Conservation (phyloP, 2,888 invertebrate species). For the Scelioninae gen. 2 region DNA sequence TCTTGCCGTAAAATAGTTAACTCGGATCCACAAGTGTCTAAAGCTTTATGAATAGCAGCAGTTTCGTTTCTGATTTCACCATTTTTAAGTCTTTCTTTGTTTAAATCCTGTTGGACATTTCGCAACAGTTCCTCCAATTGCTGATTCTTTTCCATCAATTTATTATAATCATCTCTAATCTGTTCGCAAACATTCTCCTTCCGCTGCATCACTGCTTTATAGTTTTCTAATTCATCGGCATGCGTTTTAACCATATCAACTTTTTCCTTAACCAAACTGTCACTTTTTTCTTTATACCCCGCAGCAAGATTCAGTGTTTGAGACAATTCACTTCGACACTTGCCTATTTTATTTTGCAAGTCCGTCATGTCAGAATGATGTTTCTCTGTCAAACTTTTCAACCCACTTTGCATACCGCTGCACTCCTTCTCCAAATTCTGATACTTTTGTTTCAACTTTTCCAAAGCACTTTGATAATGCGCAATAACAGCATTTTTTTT, state of each 20-base stretch:
- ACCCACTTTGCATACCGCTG: constrained; percentile 71
- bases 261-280: constrained; percentile 70
- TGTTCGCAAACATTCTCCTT: constrained; percentile 70
- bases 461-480: constrained; percentile 81
- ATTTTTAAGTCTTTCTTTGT: constrained; percentile 69
- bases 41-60: constrained; percentile 71
- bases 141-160: constrained; percentile 67
- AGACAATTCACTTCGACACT: constrained; percentile 83
- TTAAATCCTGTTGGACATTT: constrained; percentile 70
- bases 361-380: constrained; percentile 76
- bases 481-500: constrained; percentile 84
- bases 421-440: constrained; percentile 73
- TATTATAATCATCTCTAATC: constrained; percentile 67
- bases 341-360: constrained; percentile 77
- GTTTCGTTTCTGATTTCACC: constrained; percentile 71
- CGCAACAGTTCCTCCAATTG: constrained; percentile 68
- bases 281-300: constrained; percentile 73
- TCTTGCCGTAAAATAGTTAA: constrained; percentile 75
- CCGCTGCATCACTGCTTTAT: constrained; percentile 70
- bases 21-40: constrained; percentile 74
- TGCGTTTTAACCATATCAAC: constrained; percentile 69
- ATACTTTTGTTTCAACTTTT: constrained; percentile 76
- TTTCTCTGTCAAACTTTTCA: constrained; percentile 76
- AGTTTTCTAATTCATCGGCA: constrained; percentile 71
- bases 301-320: constrained; percentile 81